A percentile compares a stretch with the other conserved stretches of the same genome.
phyloP scores from a whole-genome alignment of 37 sponge, comb jelly and placozoan genomes.

The Dysidea cf. avara region DNA sequence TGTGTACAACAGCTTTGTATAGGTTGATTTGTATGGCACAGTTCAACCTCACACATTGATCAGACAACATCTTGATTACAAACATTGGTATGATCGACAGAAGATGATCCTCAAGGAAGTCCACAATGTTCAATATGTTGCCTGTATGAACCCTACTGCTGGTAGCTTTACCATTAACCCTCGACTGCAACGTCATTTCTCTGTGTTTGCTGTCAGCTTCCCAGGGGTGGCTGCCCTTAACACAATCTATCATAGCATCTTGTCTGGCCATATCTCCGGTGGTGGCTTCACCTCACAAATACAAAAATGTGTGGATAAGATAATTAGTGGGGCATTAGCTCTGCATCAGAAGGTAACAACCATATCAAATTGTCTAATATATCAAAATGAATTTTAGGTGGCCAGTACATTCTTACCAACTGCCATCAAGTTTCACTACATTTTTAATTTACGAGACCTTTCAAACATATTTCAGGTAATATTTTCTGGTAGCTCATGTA shows the following conservation, averaged over 20 bases:
- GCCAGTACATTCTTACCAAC: slow-evolving; percentile 91
- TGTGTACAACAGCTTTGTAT: too few species aligned
- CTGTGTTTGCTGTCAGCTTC: slow-evolving; percentile 97
- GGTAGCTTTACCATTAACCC: slow-evolving; percentile 99
- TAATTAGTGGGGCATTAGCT: slow-evolving; percentile 73
- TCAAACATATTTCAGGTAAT: slow-evolving; percentile 93
- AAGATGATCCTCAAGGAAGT: slow-evolving; percentile 96
- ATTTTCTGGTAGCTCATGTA: too few species aligned
- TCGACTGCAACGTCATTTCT: slow-evolving; percentile 97
- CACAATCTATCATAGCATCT: slow-evolving; percentile 94
- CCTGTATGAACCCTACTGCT: slow-evolving; percentile 99
- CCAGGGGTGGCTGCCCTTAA: slow-evolving; percentile 76
- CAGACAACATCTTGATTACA: slow-evolving; percentile 96
- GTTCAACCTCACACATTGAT: slow-evolving; percentile 98
- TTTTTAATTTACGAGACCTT: slow-evolving; percentile 96
- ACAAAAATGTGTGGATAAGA: slow-evolving; percentile 70
- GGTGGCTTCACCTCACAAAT: slow-evolving; percentile 57
- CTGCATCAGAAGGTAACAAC: slow-evolving; percentile 75
- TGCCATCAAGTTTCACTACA: slow-evolving; percentile 99
- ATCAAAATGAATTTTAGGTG: slow-evolving; percentile 11
- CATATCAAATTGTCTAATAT: too few species aligned
- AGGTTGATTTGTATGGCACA: slow-evolving; percentile 92
- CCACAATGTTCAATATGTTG: slow-evolving; percentile 94
- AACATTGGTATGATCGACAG: slow-evolving; percentile 94
- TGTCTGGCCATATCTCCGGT: slow-evolving; percentile 72